Evolutionary conservation across 2,888 invertebrate species (phyloP).

Genomic region (Mystacides longicornis): DNA sequence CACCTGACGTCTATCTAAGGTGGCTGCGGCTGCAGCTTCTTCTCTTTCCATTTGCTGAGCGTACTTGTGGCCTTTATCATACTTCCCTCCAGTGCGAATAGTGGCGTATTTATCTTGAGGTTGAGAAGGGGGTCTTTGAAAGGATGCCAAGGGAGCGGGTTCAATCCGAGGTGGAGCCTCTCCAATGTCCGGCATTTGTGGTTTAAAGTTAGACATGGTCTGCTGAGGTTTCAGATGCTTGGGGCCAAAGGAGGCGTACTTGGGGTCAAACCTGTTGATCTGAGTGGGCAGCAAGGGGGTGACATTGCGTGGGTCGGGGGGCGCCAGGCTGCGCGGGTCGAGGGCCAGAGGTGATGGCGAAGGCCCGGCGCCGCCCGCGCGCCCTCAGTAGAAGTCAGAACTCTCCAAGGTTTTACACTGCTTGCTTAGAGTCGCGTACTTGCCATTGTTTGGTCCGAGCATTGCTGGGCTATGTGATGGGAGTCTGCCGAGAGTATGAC

Average conservation of each 20-base stretch:
- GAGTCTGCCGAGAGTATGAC: constrained; percentile 61
- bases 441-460: constrained; percentile 68
- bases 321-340: constrained; percentile 38
- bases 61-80: constrained; percentile 25
- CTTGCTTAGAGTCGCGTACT: constrained; percentile 93
- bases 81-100: constrained; percentile 34
- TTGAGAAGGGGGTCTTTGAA: constrained; percentile 24
- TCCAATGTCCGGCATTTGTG: constrained; percentile 23
- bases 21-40: constrained; percentile 23
- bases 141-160: constrained; percentile 20
- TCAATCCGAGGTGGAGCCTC: constrained; percentile 22
- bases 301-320: constrained; percentile 47
- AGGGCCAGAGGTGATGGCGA: constrained; percentile 39
- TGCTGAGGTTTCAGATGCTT: constrained; percentile 35
- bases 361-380: constrained; percentile 56
- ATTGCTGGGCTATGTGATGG: constrained; percentile 54
- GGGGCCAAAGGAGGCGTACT: constrained; percentile 51
- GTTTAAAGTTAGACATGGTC: constrained; percentile 32
- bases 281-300: constrained; percentile 38
- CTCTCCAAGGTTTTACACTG: constrained; percentile 93
- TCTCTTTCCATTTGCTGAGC: constrained; percentile 25
- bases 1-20: constrained; percentile 26
- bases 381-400: constrained; percentile 91
- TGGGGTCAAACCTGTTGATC: constrained; percentile 55
- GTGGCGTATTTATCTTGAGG: constrained; percentile 40